Evolutionary conservation across 2,888 invertebrate genomes (phyloP).

Genomic region (Mythimna albipuncta): DNA sequence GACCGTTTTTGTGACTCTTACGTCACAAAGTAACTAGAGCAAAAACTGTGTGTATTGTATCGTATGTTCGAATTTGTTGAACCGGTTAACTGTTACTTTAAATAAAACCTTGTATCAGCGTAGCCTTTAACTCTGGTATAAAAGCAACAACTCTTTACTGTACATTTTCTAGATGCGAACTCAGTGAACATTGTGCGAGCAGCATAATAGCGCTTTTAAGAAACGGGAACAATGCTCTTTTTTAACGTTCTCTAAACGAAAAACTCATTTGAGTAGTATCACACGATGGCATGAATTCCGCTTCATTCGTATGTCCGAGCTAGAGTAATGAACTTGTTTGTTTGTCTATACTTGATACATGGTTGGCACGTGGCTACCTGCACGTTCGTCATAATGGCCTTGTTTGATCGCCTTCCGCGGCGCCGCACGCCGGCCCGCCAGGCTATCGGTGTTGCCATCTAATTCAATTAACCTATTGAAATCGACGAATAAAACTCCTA

Average conservation of each 20-base stretch:
- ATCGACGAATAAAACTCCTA: constrained; percentile 32
- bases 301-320: not conserved
- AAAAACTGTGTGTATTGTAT: constrained; percentile 14
- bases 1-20: constrained; percentile 26
- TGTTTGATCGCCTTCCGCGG: constrained; percentile 1
- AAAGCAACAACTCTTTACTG: not conserved
- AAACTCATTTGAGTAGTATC: constrained; percentile 10
- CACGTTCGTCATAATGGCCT: constrained; percentile 18
- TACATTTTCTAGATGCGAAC: not conserved
- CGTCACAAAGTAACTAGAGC: constrained; percentile 30
- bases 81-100: constrained; percentile 21
- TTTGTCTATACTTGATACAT: not conserved
- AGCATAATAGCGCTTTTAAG: constrained; percentile 6
- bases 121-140: not conserved
- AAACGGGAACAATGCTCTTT: not conserved
- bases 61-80: constrained; percentile 18
- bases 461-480: constrained; percentile 58
- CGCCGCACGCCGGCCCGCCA: not conserved
- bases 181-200: not conserved
- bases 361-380: not conserved
- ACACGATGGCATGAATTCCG: not conserved
- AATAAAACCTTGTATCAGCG: constrained; percentile 1
- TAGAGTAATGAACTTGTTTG: not conserved
- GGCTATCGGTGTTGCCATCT: constrained; percentile 26
- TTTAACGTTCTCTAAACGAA: constrained; percentile 1